Evolutionary conservation across 2,113 vertebrate genomes (phyloP), one percentile per base, ranked within the genome.

Genomic region (Hyaena hyaena): DNA sequence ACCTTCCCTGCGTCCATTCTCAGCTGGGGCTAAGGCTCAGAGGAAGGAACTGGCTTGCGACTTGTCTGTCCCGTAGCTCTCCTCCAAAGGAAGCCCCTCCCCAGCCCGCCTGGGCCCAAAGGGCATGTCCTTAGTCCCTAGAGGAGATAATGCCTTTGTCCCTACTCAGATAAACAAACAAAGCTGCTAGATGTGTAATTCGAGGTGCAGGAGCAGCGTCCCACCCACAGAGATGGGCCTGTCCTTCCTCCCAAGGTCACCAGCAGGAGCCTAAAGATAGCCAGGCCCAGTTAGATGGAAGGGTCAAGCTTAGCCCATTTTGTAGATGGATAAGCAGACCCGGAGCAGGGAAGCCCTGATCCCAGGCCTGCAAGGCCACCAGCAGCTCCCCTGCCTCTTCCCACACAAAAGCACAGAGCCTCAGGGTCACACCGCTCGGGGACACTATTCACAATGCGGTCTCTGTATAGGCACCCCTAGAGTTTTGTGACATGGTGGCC

Each of bases 131-230:
- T 86, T 45, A 24, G 61, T 85, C 93, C 71, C 95, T 45, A 35
- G 74, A 88, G 94, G 84, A 97, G 90, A 94, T 79, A 92, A 90
- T 53, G 95, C 95, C 94, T 97, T 98, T 98, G 98, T 98, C 95
- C 92, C 71, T 6, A 17, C 11, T 85, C 66, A 69, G 88, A 96
- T 97, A 98, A 98, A 96, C 96, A 98, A 97, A 95, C 97, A 97
- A 61, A 96, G 88, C 17, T 0, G 1, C 45, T 69, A 87, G 83
- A 90, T 50, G n/a, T 95, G 95, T 48, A 6, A 6, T 1, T 21
- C 5, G 28, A 94, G 96, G 92, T 90, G 55, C 58, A 26, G 83
- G 50, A 89, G 81, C 90, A 19, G 73, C 16, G 4, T 55, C 66
- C 95, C 90, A 77, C 92, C 92, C 92, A 7, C 33, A n/a, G 86